phyloP scores from a whole-genome alignment of 2,113 vertebrate species.

The Ophthalmolycus amberensis region DNA sequence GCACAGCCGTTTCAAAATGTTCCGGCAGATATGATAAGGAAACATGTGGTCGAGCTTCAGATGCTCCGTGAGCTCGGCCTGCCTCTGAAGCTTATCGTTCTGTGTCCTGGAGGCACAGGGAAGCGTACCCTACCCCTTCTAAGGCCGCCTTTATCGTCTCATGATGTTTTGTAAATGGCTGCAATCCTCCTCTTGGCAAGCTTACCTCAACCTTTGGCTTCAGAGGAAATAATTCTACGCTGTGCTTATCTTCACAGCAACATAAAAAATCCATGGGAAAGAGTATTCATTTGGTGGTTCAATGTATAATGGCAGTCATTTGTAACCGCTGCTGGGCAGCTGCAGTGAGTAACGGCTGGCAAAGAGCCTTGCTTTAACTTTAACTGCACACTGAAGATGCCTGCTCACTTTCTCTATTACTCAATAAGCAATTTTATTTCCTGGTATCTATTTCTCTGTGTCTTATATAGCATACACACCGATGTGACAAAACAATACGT shows the following conservation, averaged over 20 bases:
- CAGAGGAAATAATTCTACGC: neutral
- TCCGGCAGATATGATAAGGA: conserved; percentile 45
- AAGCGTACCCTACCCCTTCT: conserved; percentile 8
- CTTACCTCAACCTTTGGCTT: neutral
- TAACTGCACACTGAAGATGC: neutral
- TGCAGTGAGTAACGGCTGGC: neutral
- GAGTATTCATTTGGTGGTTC: neutral
- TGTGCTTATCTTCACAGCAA: neutral
- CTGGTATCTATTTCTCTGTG: neutral
- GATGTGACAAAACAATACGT: neutral
- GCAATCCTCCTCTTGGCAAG: neutral
- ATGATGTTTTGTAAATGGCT: conserved; percentile 1
- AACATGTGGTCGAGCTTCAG: conserved; percentile 21
- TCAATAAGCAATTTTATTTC: neutral
- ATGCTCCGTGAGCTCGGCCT: conserved; percentile 19
- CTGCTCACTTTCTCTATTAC: neutral
- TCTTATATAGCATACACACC: neutral
- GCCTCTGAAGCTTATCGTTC: conserved; percentile 28
- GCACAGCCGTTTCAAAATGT: neutral
- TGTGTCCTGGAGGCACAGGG: conserved; percentile 18
- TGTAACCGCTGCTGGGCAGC: neutral
- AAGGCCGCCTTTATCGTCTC: conserved; percentile 2
- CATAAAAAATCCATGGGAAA: neutral
- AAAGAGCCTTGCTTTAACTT: neutral
- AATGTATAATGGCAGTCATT: too few relatives aligned